Conservation (phyloP, 2,113 vertebrate genomes). For the Coptodon rendalli region DNA sequence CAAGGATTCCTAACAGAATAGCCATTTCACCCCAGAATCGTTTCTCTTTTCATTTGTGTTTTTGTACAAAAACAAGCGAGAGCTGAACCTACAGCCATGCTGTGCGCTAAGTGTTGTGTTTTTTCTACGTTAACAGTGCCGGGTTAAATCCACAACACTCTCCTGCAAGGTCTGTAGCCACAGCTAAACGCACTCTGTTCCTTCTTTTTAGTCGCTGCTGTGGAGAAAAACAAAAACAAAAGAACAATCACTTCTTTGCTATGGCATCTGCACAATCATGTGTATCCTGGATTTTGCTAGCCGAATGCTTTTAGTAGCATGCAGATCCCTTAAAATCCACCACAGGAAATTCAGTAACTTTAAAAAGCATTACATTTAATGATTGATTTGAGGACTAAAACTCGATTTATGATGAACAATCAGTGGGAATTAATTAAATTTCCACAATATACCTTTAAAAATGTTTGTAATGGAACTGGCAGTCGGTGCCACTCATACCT, state of each 20-base stretch:
- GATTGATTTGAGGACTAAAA: not conserved
- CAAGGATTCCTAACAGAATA: not conserved
- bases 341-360: not conserved
- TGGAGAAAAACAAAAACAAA: not conserved
- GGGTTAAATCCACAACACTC: not conserved
- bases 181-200: not conserved
- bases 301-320: not conserved
- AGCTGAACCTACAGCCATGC: not conserved
- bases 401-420: not conserved
- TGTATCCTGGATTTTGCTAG: not conserved
- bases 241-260: not conserved
- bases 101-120: not conserved
- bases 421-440: not conserved
- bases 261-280: not conserved
- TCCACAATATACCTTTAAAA: not conserved
- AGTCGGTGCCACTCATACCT: rapidly evolving
- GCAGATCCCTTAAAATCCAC: not conserved
- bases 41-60: not conserved
- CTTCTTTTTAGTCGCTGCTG: not conserved
- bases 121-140: not conserved
- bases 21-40: rapidly evolving
- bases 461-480: not conserved
- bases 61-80: not conserved
- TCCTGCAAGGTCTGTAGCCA: not conserved
- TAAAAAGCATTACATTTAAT: not conserved